These are phyloP conservation scores for Bombus soroeensis DNA, from an alignment of 1,140 invertebrate species.

Conservation along the genomic window DNA sequence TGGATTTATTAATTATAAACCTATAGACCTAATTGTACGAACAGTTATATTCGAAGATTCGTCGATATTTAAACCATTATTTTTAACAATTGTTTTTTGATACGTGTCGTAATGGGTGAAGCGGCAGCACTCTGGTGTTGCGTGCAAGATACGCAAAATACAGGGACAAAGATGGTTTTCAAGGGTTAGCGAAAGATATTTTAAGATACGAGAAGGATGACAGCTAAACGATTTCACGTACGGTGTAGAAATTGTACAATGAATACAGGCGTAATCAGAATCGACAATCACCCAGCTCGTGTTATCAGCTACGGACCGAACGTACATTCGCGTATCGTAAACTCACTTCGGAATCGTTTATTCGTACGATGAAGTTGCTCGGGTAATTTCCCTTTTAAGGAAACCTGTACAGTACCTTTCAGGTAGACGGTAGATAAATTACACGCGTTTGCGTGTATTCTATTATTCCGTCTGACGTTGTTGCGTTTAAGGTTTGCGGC, in stretches of 20 bases:
- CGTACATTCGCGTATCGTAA: not conserved
- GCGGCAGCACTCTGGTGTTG: too few relatives aligned
- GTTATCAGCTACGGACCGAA: not conserved
- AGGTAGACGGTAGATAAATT: conserved; percentile 47
- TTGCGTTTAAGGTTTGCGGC: conserved; percentile 83
- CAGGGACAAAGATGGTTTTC: not conserved
- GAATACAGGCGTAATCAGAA: not conserved
- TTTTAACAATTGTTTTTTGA: too few relatives aligned
- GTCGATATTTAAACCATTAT: too few relatives aligned
- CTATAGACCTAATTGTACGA: too few relatives aligned
- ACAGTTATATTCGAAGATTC: too few relatives aligned
- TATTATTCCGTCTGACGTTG: conserved; percentile 42
- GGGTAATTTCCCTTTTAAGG: conserved; percentile 39
- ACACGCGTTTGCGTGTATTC: conserved; percentile 30
- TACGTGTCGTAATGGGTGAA: too few relatives aligned
- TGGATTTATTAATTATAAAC: too few relatives aligned
- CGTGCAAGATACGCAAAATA: not conserved
- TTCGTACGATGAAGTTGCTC: conserved; percentile 22
- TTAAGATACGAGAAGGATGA: not conserved
- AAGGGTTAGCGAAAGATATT: not conserved
- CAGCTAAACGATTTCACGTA: not conserved
- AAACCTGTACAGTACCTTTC: conserved; percentile 14
- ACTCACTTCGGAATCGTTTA: not conserved
- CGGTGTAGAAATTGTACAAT: not conserved
- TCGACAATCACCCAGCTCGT: too few relatives aligned